These are phyloP conservation scores for Arvicola amphibius DNA, from an alignment of 2,797 vertebrate species.

Conservation along the genomic window DNA sequence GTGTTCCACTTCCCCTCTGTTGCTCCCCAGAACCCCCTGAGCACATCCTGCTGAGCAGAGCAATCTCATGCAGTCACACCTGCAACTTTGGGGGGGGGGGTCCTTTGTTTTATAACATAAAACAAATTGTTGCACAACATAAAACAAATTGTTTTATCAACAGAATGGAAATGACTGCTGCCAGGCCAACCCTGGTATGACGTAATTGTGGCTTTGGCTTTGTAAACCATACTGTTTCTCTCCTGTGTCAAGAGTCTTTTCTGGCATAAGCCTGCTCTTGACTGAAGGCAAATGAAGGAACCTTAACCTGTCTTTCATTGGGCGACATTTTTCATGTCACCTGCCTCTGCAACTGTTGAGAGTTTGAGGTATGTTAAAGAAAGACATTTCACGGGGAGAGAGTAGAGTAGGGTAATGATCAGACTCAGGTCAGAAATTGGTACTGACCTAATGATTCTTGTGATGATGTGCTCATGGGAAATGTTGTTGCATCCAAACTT, in stretches of 20 bases:
- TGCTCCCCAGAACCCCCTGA: neutral
- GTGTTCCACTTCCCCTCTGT: neutral
- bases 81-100: neutral
- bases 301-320: neutral
- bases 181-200: neutral
- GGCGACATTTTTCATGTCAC: neutral
- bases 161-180: neutral
- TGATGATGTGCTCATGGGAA: neutral
- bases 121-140: neutral
- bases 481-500: neutral
- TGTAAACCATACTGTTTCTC: neutral
- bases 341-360: neutral
- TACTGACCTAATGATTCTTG: neutral
- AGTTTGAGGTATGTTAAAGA: neutral
- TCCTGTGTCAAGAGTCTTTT: neutral
- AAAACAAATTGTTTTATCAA: neutral
- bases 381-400: neutral
- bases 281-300: neutral
- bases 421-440: neutral
- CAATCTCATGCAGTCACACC: no score
- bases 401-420: neutral
- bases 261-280: neutral
- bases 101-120: neutral
- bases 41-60: neutral
- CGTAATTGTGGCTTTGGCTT: neutral